Percentiles rank a stretch among this genome's conserved stretches.
Evolutionary conservation across 2,888 invertebrate species (phyloP).

Genomic region (Cheilosia vulpina): DNA sequence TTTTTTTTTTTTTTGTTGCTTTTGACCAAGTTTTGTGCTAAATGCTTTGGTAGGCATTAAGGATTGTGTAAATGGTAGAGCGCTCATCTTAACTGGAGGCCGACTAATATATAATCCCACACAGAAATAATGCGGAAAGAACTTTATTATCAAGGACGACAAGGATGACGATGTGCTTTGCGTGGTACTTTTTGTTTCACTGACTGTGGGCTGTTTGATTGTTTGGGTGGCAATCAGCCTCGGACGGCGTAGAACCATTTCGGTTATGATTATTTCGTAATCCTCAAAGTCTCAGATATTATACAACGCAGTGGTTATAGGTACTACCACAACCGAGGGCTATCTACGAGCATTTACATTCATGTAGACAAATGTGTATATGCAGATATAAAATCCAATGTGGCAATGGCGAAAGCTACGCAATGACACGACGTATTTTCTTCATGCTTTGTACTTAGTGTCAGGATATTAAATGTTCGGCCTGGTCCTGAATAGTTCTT

Average conservation of each 20-base stretch:
- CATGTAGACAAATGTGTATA: not conserved
- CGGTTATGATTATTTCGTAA: constrained; percentile 70
- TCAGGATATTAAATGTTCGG: constrained; percentile 67
- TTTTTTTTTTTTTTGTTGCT: constrained; percentile 1
- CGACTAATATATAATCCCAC: constrained; percentile 60
- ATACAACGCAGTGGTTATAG: constrained; percentile 33
- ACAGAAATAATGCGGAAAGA: constrained; percentile 64
- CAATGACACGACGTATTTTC: not conserved
- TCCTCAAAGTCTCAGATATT: constrained; percentile 61
- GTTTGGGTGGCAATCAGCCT: constrained; percentile 54
- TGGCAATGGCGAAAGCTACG: constrained; percentile 3
- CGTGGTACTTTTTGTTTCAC: constrained; percentile 39
- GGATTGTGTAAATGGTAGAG: constrained; percentile 57
- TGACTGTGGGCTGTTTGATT: constrained; percentile 28
- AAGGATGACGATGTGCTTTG: constrained; percentile 57
- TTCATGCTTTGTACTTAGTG: constrained; percentile 57
- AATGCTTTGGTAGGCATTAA: constrained; percentile 69
- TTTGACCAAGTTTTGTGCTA: constrained; percentile 62
- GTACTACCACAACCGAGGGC: constrained; percentile 15
- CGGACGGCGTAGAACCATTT: constrained; percentile 46
- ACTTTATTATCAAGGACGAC: constrained; percentile 69
- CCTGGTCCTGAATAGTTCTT: constrained; percentile 57
- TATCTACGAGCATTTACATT: not conserved
- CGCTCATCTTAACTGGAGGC: constrained; percentile 63
- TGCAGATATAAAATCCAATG: not conserved